Base-by-base conservation (phyloP, 1,140 invertebrate genomes). In the Hyphantria cunea region DNA sequence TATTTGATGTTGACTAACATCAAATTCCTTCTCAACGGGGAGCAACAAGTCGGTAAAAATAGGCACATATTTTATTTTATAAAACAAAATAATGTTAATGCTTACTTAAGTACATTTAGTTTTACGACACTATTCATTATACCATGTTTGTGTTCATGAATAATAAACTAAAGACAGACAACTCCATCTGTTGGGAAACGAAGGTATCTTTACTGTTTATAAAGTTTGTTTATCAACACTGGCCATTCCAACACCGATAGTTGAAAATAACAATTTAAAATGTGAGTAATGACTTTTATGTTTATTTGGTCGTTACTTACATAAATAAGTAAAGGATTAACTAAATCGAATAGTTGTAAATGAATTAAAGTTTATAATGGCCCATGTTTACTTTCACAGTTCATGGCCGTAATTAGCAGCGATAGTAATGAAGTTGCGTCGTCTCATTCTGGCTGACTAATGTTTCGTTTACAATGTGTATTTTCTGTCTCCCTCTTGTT, bases 321-420 rank as follows among this genome's bases (percentile, higher is more conserved):
- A 37, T 39, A 47, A 58, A 51, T 41, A 61, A 34, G 7, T 37
- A 13, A 17, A 52, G 41, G 14, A 52, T 25, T 37, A 62, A 42
- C 17, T 42, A 64, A 65, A 65, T 42, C 25, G 15, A 65, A 59
- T 53, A 53, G 48, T 31, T 25, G 49, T 53, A 65, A 65, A 60
- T 66, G 60, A 66, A 66, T 66, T 66, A 54, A 59, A 67, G 39
- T 56, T 47, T 48, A 62, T 62, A 68, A 68, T 64, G 51, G 33
- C 37, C 25, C 41, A 44, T 68, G 66, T 68, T 68, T 68, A 68
- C 66, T 59, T 68, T 63, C 66, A 63, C 66, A 62, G 66, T 68
- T 71, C 68, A 64, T 48, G 61, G 61, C 55, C 55, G 61, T 44
- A 59, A 59, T 32, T 39, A 14, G 25, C 39, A 59, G 12, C 56